Base-by-base conservation (phyloP, 2,797 vertebrate species). In the Hirundo rustica region DNA sequence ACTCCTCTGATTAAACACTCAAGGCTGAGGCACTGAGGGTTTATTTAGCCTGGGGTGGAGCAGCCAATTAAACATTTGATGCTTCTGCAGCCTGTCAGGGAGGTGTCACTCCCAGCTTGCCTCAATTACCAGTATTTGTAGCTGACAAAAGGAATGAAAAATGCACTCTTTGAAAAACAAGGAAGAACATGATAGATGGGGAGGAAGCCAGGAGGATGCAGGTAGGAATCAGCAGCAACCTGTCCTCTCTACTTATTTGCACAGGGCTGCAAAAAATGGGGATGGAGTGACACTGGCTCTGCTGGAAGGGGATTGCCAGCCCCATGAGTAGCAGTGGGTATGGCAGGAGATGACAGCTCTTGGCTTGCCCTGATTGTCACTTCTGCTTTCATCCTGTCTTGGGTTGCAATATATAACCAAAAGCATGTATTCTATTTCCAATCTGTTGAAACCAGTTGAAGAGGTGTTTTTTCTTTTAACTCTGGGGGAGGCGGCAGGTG, bases 131-230 rank as follows among this genome's bases (percentile, higher is more conserved):
- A 61, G 38, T 38, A 27, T 38, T 27, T 54, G 79, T 38, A 44
- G 70, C 50, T 51, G 84, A 72, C 66, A 92, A 91, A 95, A 88
- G 38, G 76, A 93, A 90, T 81, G 13, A 83, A 64, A 68, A 95
- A 93, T 83, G 68, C 0, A 0, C 16, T 71, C 32, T 84, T 38
- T 72, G 62, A 75, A 85, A 75, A 61, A n/a, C 50, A 86, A 78
- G 73, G n/a, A 54, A 72, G 62, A 53, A 66, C 53, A 66, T 6
- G 7, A 72, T 7, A 26, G 34, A 29, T 40, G 25, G 18, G 40
- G 44, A 93, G 32, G 50, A 53, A 80, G 61, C 1, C 3, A 64
- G 47, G 9, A 80, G n/a, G 9, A 60, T 66, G 38, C 30, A 77
- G 29, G 26, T 22, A 71, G 66, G 51, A 58, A 71, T 53, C 1